phyloP scores from a whole-genome alignment of 2,797 vertebrate genomes.

The Takifugu rubripes region DNA sequence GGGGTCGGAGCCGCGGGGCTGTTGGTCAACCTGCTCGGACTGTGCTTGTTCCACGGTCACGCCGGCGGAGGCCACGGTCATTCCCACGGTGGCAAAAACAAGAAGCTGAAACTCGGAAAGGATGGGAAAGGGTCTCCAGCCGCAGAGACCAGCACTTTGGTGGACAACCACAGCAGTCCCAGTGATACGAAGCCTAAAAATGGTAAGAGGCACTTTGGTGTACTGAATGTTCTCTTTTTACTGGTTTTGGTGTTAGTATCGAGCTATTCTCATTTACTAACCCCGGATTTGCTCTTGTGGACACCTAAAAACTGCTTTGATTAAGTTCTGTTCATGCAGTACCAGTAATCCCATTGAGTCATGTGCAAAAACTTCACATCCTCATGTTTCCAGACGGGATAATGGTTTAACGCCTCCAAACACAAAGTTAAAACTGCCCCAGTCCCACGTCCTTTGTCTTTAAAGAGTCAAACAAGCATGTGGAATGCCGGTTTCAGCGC shows the following conservation, averaged over 20 bases:
- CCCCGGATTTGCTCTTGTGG: too few species aligned
- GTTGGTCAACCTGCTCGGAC: slow-evolving; percentile 88
- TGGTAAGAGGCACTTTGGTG: slow-evolving; percentile 36
- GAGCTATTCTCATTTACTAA: too few species aligned
- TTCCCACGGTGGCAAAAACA: slow-evolving; percentile 72
- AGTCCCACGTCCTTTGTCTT: too few species aligned
- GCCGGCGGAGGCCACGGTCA: slow-evolving; percentile 81
- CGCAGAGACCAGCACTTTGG: slow-evolving; percentile 93
- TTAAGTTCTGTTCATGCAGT: too few species aligned
- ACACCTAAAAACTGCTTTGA: too few species aligned
- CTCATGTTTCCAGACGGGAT: too few species aligned
- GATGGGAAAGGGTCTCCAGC: slow-evolving; percentile 63
- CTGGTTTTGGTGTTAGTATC: too few species aligned
- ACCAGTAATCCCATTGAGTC: too few species aligned
- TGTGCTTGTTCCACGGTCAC: slow-evolving; percentile 92
- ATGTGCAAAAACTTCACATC: too few species aligned
- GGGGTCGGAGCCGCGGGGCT: slow-evolving; percentile 87
- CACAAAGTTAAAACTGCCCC: too few species aligned
- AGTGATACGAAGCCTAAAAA: slow-evolving; percentile 70
- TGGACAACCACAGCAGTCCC: slow-evolving; percentile 82
- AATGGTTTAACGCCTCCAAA: too few species aligned
- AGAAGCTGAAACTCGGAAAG: slow-evolving; percentile 60
- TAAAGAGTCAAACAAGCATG: not conserved
- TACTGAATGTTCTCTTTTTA: too few species aligned
- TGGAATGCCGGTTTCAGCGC: slow-evolving; percentile 45